phyloP scores from a whole-genome alignment of 1,140 invertebrate species.

The Conus betulinus region DNA sequence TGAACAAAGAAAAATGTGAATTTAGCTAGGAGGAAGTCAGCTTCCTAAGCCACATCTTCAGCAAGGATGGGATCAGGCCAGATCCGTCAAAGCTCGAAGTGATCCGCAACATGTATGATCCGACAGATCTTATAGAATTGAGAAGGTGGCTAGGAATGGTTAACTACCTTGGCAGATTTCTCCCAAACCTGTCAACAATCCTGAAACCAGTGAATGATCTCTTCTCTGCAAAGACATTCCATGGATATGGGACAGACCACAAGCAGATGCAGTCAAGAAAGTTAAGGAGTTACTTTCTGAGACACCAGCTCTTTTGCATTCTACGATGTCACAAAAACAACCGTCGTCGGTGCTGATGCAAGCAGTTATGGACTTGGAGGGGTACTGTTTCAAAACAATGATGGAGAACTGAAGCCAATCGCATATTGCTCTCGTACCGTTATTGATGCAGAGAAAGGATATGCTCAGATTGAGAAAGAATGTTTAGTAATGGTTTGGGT shows the following conservation, averaged over 20 bases:
- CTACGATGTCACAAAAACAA: background rate
- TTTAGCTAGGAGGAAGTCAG: conserved; percentile 64
- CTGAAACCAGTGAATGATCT: conserved; percentile 30
- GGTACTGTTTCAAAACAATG: conserved; percentile 43
- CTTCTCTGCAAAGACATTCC: conserved; percentile 40
- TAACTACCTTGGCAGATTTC: conserved; percentile 35
- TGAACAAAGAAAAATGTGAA: conserved; percentile 77
- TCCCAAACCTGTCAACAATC: conserved; percentile 34
- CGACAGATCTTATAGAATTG: conserved; percentile 27
- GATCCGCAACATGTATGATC: conserved; percentile 45
- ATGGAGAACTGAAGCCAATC: conserved; percentile 57
- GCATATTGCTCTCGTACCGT: conserved; percentile 76
- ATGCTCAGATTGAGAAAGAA: conserved; percentile 78
- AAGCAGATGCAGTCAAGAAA: conserved; percentile 35
- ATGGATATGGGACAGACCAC: conserved; percentile 35
- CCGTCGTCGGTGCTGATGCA: conserved; percentile 69
- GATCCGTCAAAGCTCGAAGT: conserved; percentile 31
- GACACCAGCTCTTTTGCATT: background rate
- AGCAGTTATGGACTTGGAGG: conserved; percentile 51
- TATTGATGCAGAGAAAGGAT: conserved; percentile 73
- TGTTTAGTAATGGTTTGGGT: conserved; percentile 77
- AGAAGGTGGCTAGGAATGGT: conserved; percentile 25
- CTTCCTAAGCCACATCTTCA: conserved; percentile 51
- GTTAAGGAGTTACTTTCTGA: conserved; percentile 47
- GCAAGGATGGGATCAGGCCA: too few relatives aligned